Evolutionary conservation across 2,888 invertebrate genomes (phyloP).

Genomic region (Escarpia spicata): DNA sequence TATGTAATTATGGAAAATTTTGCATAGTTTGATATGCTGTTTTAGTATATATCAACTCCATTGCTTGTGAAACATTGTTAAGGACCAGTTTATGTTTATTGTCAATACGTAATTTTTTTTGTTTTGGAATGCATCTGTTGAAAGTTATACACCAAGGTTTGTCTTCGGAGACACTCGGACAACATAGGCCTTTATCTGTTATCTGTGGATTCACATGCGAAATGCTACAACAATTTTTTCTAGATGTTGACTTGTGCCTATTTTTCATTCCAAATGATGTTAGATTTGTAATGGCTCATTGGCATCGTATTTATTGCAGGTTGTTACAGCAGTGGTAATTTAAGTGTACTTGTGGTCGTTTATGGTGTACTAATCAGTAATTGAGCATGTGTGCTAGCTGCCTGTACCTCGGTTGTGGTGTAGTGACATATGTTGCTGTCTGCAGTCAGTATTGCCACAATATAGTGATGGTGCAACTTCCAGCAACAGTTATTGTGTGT

Average conservation of each 20-base stretch:
- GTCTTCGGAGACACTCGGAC: background rate
- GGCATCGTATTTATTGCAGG: background rate
- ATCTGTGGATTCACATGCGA: no score
- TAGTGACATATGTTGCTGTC: background rate
- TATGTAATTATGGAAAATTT: no score
- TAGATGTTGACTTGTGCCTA: background rate
- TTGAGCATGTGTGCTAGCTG: background rate
- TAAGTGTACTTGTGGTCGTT: background rate
- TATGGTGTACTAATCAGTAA: background rate
- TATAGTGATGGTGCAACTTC: background rate
- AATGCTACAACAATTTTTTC: background rate
- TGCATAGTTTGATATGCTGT: background rate
- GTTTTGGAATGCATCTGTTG: background rate
- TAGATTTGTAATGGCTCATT: background rate
- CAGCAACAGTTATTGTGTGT: background rate
- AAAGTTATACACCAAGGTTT: background rate
- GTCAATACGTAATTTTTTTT: background rate
- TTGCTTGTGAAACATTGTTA: background rate
- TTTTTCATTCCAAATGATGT: background rate
- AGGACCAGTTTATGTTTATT: background rate
- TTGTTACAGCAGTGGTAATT: background rate
- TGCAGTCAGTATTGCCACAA: background rate
- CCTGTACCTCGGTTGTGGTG: background rate
- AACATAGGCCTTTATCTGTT: background rate
- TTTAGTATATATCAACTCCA: background rate